Conservation (phyloP, 2,888 invertebrate species). For the Meteorus colon region DNA sequence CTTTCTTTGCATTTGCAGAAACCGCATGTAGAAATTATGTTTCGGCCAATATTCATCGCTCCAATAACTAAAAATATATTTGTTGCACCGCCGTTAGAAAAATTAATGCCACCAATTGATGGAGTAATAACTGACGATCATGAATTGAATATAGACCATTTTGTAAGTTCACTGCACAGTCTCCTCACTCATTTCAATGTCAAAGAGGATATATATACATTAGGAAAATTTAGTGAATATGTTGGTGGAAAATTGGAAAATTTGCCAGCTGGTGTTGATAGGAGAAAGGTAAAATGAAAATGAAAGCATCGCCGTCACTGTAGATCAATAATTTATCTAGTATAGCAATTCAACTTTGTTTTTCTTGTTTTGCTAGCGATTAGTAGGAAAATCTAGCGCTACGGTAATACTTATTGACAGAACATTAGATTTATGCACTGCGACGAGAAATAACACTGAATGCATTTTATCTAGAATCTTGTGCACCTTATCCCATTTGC, state of each 20-base stretch:
- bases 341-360: slow-evolving; percentile 54
- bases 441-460: slow-evolving; percentile 78
- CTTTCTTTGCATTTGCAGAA: slow-evolving; percentile 74
- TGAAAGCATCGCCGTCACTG: not conserved
- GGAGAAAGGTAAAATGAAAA: slow-evolving; percentile 75
- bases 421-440: slow-evolving; percentile 79
- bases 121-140: slow-evolving; percentile 63
- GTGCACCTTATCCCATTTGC: slow-evolving; percentile 77
- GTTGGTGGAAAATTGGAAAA: slow-evolving; percentile 68
- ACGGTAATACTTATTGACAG: slow-evolving; percentile 79
- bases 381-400: slow-evolving; percentile 65
- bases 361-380: slow-evolving; percentile 60
- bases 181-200: slow-evolving; percentile 76
- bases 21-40: slow-evolving; percentile 77
- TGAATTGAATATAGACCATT: slow-evolving; percentile 57
- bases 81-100: slow-evolving; percentile 78
- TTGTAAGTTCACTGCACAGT: slow-evolving; percentile 64
- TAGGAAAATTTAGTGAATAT: slow-evolving; percentile 79
- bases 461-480: slow-evolving; percentile 79
- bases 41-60: slow-evolving; percentile 78
- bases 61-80: slow-evolving; percentile 78
- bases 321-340: not conserved
- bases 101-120: slow-evolving; percentile 76
- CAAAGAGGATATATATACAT: slow-evolving; percentile 79
- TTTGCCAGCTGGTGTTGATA: slow-evolving; percentile 64